Evolutionary conservation across 2,888 invertebrate species (phyloP).

Genomic region (Leptinotarsa rubiginosa): DNA sequence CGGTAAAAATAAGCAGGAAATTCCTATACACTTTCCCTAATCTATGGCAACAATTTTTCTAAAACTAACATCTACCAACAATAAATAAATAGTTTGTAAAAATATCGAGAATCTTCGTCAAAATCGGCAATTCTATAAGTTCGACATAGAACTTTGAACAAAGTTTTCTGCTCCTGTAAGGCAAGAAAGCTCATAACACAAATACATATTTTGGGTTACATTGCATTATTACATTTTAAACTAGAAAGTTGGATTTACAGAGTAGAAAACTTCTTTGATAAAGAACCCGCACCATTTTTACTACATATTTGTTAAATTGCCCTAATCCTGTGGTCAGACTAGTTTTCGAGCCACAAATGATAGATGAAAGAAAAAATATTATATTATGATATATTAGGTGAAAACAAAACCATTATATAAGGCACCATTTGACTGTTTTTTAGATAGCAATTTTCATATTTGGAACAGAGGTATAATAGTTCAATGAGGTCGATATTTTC

Average conservation of each 20-base stretch:
- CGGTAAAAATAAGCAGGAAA: conserved; percentile 26
- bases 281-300: too few species aligned
- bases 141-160: not conserved
- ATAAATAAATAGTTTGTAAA: conserved; percentile 18
- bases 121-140: not conserved
- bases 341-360: too few species aligned
- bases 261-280: not conserved
- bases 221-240: too few species aligned
- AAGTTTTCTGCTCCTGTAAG: conserved; percentile 1
- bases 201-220: not conserved
- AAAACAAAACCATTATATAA: too few species aligned
- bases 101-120: not conserved
- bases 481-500: too few species aligned
- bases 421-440: too few species aligned
- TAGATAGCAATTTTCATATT: too few species aligned
- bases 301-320: too few species aligned
- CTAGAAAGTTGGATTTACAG: not conserved
- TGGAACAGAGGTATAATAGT: too few species aligned
- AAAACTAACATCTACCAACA: conserved; percentile 19
- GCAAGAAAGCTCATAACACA: conserved; percentile 4
- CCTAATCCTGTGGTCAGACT: too few species aligned
- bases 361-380: too few species aligned
- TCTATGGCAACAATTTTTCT: conserved; percentile 20
- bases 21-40: conserved; percentile 19
- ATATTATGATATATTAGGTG: too few species aligned